These are phyloP conservation scores for Cirrhinus molitorella DNA, from an alignment of 2,797 vertebrate genomes.

Conservation along the genomic window DNA sequence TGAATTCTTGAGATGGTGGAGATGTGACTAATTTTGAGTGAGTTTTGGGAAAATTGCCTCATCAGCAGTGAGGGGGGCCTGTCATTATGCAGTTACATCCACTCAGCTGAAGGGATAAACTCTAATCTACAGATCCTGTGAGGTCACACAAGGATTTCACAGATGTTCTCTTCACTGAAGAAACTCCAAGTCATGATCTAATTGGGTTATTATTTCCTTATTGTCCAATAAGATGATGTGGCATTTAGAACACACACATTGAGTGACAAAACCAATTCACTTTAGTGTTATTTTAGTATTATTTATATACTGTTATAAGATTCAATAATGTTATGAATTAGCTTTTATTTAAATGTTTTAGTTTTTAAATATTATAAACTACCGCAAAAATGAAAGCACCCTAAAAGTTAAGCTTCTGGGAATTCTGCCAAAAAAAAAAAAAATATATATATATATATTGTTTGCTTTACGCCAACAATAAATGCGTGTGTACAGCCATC, in stretches of 20 bases:
- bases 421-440: too few relatives aligned
- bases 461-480: too few relatives aligned
- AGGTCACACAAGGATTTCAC: constrained; percentile 45
- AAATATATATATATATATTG: too few relatives aligned
- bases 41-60: constrained; percentile 50
- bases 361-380: too few relatives aligned
- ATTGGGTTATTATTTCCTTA: constrained; percentile 41
- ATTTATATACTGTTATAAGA: neutral
- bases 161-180: constrained; percentile 32
- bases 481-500: neutral
- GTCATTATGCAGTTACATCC: constrained; percentile 56
- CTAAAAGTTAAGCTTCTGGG: too few relatives aligned
- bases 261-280: neutral
- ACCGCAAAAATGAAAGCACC: too few relatives aligned
- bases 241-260: neutral
- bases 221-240: constrained; percentile 28
- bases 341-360: neutral
- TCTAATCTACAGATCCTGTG: constrained; percentile 42
- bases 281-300: neutral
- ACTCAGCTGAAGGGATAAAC: constrained; percentile 42
- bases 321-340: neutral
- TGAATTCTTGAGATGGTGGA: constrained; percentile 19
- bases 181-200: constrained; percentile 35
- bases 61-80: constrained; percentile 28
- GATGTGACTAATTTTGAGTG: constrained; percentile 35